Base-by-base conservation (phyloP, 2,113 vertebrate genomes). In the Raja brachyura region DNA sequence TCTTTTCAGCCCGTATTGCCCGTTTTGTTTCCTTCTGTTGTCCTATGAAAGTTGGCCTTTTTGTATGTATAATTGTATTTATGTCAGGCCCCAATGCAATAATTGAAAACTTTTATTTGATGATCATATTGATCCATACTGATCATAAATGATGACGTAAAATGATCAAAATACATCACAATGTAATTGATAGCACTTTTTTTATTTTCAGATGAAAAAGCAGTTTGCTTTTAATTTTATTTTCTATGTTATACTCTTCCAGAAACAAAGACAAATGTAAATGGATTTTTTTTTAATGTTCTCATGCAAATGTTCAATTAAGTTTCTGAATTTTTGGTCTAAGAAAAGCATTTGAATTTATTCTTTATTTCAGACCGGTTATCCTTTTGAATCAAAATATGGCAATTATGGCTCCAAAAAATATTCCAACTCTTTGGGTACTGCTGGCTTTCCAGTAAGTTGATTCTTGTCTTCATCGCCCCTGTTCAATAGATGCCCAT, bases 381-480 rank as follows among this genome's bases (percentile, higher is more conserved):
- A 13, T 33, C 39, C 39, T 22, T 66, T n/a, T 66, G 3, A 8
- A 28, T 10, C 22, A 5, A 13, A 11, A 18, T 5, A 9, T 10
- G 66, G 66, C 90, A 92, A 0, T 48, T 66, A 39, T 25, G 39
- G 90, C 22, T 10, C 66, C 48, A 7, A 18, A 66, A 66, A 3
- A 48, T 48, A 1, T 66, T 10, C 7, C 63, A 18, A 4, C 39
- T 0, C 8, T 1, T 73, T n/a, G n/a, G 3, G 0, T 10, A 0
- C 0, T 14, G 0, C 6, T 48, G 39, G 39, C 39, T 3, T 48
- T 48, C 33, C 22, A 48, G 90, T 92, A 54, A 74, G 33, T 48
- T 92, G 90, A 73, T 70, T 48, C 20, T 54, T 92, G 2, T 54
- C 70, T 54, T 73, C 20, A 48, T 0, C 54, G 28, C 25, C 73